Conservation (phyloP, 2,113 vertebrate genomes). For the Psettodes erumei region DNA sequence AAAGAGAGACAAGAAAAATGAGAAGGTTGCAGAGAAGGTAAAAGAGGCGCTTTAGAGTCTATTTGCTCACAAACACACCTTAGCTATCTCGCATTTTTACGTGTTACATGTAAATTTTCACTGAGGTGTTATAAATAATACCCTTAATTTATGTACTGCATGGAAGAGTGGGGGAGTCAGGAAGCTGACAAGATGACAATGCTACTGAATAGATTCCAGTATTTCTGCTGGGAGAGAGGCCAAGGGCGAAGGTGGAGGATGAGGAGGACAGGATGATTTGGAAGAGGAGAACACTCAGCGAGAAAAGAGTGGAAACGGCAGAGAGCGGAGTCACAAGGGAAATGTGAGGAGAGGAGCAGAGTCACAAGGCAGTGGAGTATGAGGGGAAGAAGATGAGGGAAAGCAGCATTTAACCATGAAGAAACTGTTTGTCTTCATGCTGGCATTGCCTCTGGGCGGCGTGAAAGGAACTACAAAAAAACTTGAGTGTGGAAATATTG, state of each 20-base stretch:
- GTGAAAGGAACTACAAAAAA: not conserved
- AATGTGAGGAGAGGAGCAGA: not conserved
- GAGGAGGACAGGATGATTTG: not conserved
- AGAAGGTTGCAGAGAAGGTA: not conserved
- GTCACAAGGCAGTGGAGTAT: not conserved
- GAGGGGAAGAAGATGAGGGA: not conserved
- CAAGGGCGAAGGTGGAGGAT: not conserved
- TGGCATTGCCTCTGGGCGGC: not conserved
- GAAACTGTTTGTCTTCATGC: not conserved
- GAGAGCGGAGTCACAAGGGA: not conserved
- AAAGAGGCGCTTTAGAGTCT: not conserved
- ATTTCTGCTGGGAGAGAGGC: not conserved
- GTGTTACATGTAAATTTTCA: too few species aligned
- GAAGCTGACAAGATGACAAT: too few species aligned
- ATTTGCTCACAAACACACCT: not conserved
- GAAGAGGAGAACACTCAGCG: not conserved
- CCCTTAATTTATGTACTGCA: too few species aligned
- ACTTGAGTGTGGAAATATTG: too few species aligned
- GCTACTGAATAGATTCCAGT: too few species aligned
- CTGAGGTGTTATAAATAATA: too few species aligned
- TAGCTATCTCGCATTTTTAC: not conserved
- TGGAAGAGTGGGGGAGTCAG: too few species aligned
- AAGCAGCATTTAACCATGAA: not conserved
- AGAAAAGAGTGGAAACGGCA: not conserved
- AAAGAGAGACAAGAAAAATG: not conserved